Base-by-base conservation (phyloP, 2,797 vertebrate genomes). In the Mormyrops attenuatus region DNA sequence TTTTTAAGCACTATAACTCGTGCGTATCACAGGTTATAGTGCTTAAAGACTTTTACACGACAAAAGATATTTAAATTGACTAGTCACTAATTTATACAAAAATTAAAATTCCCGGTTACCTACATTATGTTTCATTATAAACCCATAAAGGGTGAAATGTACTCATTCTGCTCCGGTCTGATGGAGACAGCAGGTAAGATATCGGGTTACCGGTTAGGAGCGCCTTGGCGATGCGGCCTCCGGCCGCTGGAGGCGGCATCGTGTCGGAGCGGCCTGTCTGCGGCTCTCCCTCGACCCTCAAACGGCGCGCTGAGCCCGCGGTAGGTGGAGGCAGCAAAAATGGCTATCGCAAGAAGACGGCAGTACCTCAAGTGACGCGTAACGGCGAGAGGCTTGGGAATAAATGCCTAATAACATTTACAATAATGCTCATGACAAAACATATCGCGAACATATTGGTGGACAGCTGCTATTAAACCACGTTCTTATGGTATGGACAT, bases 301-400 rank as follows among this genome's bases (percentile, higher is more conserved):
- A 66, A 22, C 26, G 49, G 22, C 11, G 47, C 9, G 4, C 47
- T 50, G 82, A 49, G 44, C 47, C 47, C 22, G 11, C 84, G 44
- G 49, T 50, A 22, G 60, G 57, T 88, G 88, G 88, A 89, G 82
- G 88, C 87, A 44, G 63, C 87, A 90, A 89, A 90, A 84, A 91
- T 91, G 90, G 90, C 88, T 82, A 85, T 88, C 49, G 89, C 6
- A 3, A 38, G 55, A 66, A 73, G 82, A 38, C 47, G 22, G 89
- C 57, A 88, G 86, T 91, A 44, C 89, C n/a, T 86, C 30, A 15
- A 50, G 20, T 82, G 20, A 38, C 26, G 84, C 6, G 13, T 87
- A 38, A 8, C 8, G 3, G n/a, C 38, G 38, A 88, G 85, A 0
- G 52, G 87, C 34, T 63, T 73, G 53, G 77, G 55, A 34, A 82